Conservation (phyloP, 2,888 invertebrate genomes). For the Ariolimax columbianus region DNA sequence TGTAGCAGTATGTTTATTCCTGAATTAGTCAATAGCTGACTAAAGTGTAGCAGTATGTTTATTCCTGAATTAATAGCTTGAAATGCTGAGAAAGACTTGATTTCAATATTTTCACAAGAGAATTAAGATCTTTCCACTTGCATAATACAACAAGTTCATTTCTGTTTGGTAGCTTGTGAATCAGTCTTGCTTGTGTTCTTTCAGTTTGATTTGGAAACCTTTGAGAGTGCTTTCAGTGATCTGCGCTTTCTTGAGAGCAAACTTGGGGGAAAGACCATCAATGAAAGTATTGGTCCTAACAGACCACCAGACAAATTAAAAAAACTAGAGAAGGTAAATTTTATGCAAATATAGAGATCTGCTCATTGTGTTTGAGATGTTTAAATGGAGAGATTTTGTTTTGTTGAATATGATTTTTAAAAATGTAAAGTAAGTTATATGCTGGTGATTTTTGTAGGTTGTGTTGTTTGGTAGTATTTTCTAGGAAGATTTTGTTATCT, state of each 20-base stretch:
- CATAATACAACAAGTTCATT: background rate
- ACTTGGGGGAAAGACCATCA: slow-evolving; percentile 61
- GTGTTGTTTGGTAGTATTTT: too few relatives aligned
- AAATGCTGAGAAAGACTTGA: too few relatives aligned
- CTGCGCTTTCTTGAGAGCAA: slow-evolving; percentile 90
- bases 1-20: too few relatives aligned
- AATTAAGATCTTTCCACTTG: too few relatives aligned
- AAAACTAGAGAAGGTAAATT: slow-evolving; percentile 48
- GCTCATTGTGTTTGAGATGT: background rate
- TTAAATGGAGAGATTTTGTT: background rate
- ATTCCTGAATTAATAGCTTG: too few relatives aligned
- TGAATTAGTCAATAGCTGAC: too few relatives aligned
- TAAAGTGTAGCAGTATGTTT: too few relatives aligned
- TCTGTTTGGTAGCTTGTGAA: background rate
- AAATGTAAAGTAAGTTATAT: background rate
- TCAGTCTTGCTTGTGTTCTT: slow-evolving; percentile 30
- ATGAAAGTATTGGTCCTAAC: slow-evolving; percentile 55
- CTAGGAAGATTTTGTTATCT: too few relatives aligned
- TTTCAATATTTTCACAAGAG: too few relatives aligned
- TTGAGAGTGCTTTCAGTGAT: slow-evolving; percentile 83
- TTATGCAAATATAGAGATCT: background rate
- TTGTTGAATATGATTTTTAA: background rate
- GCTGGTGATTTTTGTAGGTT: too few relatives aligned
- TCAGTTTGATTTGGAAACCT: slow-evolving; percentile 77
- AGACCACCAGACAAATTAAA: slow-evolving; percentile 33